These are phyloP conservation scores for Adelphocoris suturalis DNA, from an alignment of 2,888 invertebrate genomes.

Conservation along the genomic window DNA sequence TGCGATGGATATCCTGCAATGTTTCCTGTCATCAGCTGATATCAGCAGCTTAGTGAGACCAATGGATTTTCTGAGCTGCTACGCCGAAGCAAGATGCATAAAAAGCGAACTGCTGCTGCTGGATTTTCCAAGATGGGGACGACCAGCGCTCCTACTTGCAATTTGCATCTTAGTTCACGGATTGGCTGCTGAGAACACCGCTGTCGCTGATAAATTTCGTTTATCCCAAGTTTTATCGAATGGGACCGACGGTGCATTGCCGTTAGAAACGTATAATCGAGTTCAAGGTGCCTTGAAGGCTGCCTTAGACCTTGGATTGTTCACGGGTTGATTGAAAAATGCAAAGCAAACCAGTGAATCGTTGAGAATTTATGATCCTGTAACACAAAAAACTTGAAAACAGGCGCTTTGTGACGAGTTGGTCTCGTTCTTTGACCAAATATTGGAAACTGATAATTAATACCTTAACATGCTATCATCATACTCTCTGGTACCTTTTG, in stretches of 20 bases:
- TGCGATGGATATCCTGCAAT: conserved; percentile 41
- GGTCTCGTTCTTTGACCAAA: too few species aligned
- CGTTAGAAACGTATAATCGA: background rate
- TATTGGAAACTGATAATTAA: too few species aligned
- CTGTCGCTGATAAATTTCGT: background rate
- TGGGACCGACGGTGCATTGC: background rate
- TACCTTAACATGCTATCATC: too few species aligned
- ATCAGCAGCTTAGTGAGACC: background rate
- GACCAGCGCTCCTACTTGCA: conserved; percentile 28
- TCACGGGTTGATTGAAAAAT: background rate
- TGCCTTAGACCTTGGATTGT: background rate
- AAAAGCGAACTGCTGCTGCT: background rate
- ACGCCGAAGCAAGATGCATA: background rate
- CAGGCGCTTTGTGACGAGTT: too few species aligned
- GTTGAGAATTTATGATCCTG: background rate
- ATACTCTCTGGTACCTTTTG: too few species aligned
- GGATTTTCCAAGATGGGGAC: conserved; percentile 45
- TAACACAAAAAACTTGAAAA: too few species aligned
- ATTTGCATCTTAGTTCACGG: conserved; percentile 33
- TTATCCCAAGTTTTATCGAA: background rate
- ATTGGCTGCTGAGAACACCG: background rate
- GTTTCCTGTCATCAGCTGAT: conserved; percentile 58
- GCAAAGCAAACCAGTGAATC: background rate
- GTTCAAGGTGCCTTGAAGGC: background rate
- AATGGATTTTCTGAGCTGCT: background rate